Conservation (phyloP, 2,888 invertebrate species). For the Ochropleura leucogaster region DNA sequence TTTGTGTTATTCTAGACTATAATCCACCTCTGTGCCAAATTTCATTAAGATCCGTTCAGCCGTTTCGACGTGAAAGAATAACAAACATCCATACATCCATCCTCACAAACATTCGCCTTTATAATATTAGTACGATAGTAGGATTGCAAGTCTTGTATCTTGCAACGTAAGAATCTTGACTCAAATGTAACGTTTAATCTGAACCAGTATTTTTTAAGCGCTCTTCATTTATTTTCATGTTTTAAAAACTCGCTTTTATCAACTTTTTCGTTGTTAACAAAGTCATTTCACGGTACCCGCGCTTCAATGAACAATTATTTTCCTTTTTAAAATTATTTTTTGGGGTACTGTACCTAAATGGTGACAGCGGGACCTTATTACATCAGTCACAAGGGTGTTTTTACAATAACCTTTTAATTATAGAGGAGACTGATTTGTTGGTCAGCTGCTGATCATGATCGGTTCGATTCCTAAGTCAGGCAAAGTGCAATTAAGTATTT, state of each 20-base stretch:
- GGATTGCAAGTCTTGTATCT: neutral
- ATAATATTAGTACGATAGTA: no score
- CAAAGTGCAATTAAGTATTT: no score
- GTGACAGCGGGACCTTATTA: neutral
- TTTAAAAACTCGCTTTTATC: constrained; percentile 35
- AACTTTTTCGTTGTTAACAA: constrained; percentile 35
- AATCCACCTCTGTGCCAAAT: no score
- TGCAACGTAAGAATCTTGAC: neutral
- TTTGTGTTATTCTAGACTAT: no score
- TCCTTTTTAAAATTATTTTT: constrained; percentile 18
- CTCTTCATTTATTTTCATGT: constrained; percentile 9
- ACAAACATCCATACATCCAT: no score
- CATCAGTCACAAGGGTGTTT: neutral
- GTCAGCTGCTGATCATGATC: no score
- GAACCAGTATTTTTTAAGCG: constrained; percentile 26
- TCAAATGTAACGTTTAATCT: constrained; percentile 27
- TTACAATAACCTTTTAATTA: no score
- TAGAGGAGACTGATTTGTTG: no score
- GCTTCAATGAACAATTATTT: constrained; percentile 43
- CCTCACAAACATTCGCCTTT: no score
- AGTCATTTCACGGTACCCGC: constrained; percentile 47
- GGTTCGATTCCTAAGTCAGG: no score
- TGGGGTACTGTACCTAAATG: neutral
- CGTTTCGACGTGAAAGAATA: no score
- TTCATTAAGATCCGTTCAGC: no score